Evolutionary conservation across 2,113 vertebrate genomes (phyloP), one percentile per base, ranked within the genome.

Genomic region (Climacteris rufus): DNA sequence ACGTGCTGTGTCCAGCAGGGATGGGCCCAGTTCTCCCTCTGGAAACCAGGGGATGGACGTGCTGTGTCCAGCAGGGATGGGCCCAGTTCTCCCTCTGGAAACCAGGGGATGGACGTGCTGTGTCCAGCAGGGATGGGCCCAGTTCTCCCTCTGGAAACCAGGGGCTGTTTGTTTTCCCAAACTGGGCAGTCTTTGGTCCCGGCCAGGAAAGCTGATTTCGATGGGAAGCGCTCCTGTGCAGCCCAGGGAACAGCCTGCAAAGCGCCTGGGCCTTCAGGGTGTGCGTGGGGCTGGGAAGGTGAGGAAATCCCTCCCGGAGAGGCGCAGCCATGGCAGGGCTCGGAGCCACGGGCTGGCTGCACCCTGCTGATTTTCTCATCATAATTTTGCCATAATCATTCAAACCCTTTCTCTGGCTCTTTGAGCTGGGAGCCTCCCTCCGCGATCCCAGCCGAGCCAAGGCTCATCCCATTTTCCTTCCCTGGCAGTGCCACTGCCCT

Each of bases 241-340:
- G 52, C 1, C 0, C 0, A 14, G 28, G 65, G 37, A 44, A 7
- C 7, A 11, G 68, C 0, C 13, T 8, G 68, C 22, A 44, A 49
- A 6, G 27, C 1, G 2, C 4, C 54, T 0, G 31, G 31, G 1
- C 22, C 6, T 31, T 31, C 1, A 0, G 9, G 37, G 2, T 1
- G 23, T 9, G 0, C 44, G 17, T 25, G 0, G 9, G 5, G 1
- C 0, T 24, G 81, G 35, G 81, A 6, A 30, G 56, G 50, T 4
- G 28, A 3, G 82, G 65, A 18, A 44, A 37, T 33, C 18, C 66
- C 31, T 60, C 35, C 54, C 3, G 3, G 33, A 17, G 68, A 15
- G 39, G 8, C 2, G 1, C 0, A 1, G 15, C 60, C 1, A 0
- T 7, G 13, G 15, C 40, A 19, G 45, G 68, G 70, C 90, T 81